Percentiles rank a stretch among this genome's conserved stretches.
Evolutionary conservation across 2,888 invertebrate genomes (phyloP).

Genomic region (Leucoma salicis): DNA sequence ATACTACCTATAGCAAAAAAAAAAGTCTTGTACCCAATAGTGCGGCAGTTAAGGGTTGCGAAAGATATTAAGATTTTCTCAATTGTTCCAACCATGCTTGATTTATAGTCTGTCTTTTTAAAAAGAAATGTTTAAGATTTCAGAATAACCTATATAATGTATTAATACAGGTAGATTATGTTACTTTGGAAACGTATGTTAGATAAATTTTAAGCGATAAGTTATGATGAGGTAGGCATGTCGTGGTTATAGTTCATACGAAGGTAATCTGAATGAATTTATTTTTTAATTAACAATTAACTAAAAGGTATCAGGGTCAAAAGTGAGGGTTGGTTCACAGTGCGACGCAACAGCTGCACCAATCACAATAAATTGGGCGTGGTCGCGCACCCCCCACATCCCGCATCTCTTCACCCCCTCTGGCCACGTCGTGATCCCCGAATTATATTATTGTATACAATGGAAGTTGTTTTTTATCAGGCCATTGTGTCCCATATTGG

Average conservation of each 20-base stretch:
- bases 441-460: conserved; percentile 78
- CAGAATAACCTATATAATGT: too few relatives aligned
- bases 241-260: not conserved
- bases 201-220: too few relatives aligned
- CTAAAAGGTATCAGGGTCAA: conserved; percentile 31
- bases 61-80: too few relatives aligned
- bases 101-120: too few relatives aligned
- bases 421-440: conserved; percentile 64
- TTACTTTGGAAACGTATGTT: too few relatives aligned
- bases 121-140: too few relatives aligned
- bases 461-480: conserved; percentile 75
- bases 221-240: not conserved
- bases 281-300: conserved; percentile 12
- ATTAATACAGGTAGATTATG: too few relatives aligned
- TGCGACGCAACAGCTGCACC: conserved; percentile 75
- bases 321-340: conserved; percentile 56
- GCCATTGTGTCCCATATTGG: conserved; percentile 72
- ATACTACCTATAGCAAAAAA: too few relatives aligned
- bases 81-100: too few relatives aligned
- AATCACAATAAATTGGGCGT: conserved; percentile 80
- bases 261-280: conserved; percentile 16
- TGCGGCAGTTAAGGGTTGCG: too few relatives aligned
- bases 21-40: too few relatives aligned
- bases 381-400: conserved; percentile 47
- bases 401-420: conserved; percentile 30